Percentiles rank a stretch among this genome's conserved stretches.
Evolutionary conservation across 2,113 vertebrate genomes (phyloP).

Genomic region (Illadopsis cleaveri): DNA sequence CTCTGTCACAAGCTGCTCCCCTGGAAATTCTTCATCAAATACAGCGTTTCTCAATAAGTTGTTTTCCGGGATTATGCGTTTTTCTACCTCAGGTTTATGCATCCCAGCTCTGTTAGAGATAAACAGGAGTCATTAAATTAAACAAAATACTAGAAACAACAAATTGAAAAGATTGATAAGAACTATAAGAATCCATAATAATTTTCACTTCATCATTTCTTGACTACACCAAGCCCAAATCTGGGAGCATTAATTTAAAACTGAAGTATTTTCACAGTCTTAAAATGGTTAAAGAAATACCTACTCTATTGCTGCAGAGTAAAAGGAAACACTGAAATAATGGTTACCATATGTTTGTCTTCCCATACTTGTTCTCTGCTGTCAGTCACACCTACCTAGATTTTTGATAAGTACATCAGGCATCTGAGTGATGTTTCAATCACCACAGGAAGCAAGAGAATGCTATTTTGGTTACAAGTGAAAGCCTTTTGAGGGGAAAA

Average conservation of each 20-base stretch:
- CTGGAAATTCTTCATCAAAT: conserved; percentile 87
- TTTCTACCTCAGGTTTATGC: conserved; percentile 71
- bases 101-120: conserved; percentile 63
- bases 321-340: background rate
- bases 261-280: background rate
- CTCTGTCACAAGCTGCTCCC: conserved; percentile 85
- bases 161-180: background rate
- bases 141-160: background rate
- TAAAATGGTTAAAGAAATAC: background rate
- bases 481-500: background rate
- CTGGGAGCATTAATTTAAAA: background rate
- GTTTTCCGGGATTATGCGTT: conserved; percentile 80
- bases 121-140: background rate
- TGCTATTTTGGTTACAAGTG: background rate
- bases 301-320: background rate
- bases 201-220: background rate
- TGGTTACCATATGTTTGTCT: background rate
- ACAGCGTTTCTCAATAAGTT: conserved; percentile 79
- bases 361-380: background rate
- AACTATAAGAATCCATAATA: background rate
- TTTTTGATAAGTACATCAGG: background rate
- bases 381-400: conserved; percentile 6
- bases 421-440: background rate
- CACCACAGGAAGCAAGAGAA: background rate
- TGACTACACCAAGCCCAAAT: background rate